These are phyloP conservation scores for Fopius arisanus DNA, from an alignment of 1,140 invertebrate species.

Conservation along the genomic window DNA sequence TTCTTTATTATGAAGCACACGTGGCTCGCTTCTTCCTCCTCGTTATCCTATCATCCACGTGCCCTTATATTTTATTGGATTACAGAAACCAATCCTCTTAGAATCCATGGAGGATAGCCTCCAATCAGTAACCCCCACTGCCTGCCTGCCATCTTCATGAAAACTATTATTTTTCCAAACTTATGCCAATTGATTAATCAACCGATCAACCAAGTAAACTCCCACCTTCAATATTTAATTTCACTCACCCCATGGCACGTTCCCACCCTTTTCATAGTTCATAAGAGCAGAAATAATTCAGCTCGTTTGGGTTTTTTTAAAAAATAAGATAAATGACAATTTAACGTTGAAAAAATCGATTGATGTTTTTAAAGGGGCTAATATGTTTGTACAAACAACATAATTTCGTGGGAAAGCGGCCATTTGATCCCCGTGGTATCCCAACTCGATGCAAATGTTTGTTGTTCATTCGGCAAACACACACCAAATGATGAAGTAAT, in stretches of 20 bases:
- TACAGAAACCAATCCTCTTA: not conserved
- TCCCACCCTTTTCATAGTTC: too few species aligned
- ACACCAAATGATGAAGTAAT: not conserved
- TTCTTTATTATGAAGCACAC: too few species aligned
- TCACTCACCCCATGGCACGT: too few species aligned
- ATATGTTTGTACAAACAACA: not conserved
- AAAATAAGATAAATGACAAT: too few species aligned
- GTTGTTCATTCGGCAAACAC: slow-evolving; percentile 7
- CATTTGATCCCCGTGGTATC: not conserved
- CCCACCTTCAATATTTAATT: too few species aligned
- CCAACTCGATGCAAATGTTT: slow-evolving; percentile 4
- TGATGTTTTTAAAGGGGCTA: not conserved
- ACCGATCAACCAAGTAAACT: too few species aligned
- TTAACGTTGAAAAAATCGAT: too few species aligned
- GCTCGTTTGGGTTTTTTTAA: too few species aligned
- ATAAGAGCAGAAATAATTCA: too few species aligned
- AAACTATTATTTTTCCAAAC: not conserved
- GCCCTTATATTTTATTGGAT: slow-evolving; percentile 2
- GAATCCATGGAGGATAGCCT: not conserved
- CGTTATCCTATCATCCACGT: not conserved
- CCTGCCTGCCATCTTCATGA: not conserved
- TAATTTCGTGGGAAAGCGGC: not conserved
- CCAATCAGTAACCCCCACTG: not conserved
- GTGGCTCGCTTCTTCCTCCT: not conserved
- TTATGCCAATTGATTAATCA: too few species aligned